Evolutionary conservation across 2,888 invertebrate species (phyloP).

Genomic region (Patella caerulea): DNA sequence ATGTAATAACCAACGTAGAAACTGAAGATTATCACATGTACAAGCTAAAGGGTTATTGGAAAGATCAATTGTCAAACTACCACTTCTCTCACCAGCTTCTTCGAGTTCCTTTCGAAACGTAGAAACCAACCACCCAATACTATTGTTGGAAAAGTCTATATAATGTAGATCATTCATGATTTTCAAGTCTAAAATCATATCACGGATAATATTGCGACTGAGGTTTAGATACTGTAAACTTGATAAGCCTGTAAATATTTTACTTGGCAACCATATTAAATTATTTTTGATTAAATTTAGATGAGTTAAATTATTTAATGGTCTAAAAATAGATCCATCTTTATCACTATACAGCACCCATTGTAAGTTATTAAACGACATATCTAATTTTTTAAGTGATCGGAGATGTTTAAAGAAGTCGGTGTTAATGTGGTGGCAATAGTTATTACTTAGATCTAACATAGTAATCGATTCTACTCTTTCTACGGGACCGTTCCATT

Average conservation of each 20-base stretch:
- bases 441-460: conserved; percentile 20
- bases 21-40: conserved; percentile 14
- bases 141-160: conserved; percentile 17
- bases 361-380: conserved; percentile 16
- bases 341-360: neutral
- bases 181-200: neutral
- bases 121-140: neutral
- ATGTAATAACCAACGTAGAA: conserved; percentile 18
- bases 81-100: neutral
- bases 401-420: conserved; percentile 16
- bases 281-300: conserved; percentile 15
- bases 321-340: conserved; percentile 14
- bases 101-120: neutral
- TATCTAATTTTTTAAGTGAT: conserved; percentile 7
- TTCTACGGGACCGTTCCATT: conserved; percentile 8
- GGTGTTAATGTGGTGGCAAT: neutral
- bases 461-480: conserved; percentile 16
- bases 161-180: conserved; percentile 10
- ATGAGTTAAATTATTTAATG: neutral
- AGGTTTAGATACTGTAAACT: conserved; percentile 12
- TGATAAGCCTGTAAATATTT: neutral
- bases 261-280: conserved; percentile 4
- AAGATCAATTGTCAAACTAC: neutral
- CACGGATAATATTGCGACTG: neutral
- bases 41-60: conserved; percentile 18